Base-by-base conservation (phyloP, 1,140 invertebrate species). In the Ceratoteleas bidentatus region DNA sequence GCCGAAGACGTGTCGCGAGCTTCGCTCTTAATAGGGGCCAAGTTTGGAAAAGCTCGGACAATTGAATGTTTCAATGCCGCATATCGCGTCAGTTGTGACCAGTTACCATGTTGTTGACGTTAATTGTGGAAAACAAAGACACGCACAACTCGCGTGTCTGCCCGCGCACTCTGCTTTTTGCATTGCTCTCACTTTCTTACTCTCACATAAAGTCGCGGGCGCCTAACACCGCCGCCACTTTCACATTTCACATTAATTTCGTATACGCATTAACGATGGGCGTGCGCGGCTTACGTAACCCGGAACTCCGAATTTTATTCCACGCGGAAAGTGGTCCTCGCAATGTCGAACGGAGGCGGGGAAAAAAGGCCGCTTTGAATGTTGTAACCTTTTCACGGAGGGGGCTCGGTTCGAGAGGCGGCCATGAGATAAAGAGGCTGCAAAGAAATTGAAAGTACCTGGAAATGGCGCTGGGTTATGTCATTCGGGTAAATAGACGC, bases 171-270 rank as follows among this genome's bases (percentile, higher is more conserved):
- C 85, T 81, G 57, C 74, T 81, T 75, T 62, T 73, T 56, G 57
- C 64, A 52, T 78, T 84, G 86, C 84, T 83, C 87, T 88, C 87
- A 88, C 87, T 88, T 88, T 88, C 86, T 88, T 85, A 83, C 84
- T 85, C 83, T 83, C 74, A 62, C 79, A 64, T 68, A 64, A 69
- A 73, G n/a, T n/a, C n/a, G n/a, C n/a, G n/a, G n/a, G 61, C 79
- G 61, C 61, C 73, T 54, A 16, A 66, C 54, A 34, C 77, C 60
- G 64, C 57, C 54, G 83, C 54, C 33, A 88, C 88, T 89, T 89
- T 89, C 88, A 88, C 88, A 85, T 88, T 87, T 88, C 83, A 54
- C 75, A 83, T 86, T 88, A 88, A 88, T 87, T 88, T 88, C 75
- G 69, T 40, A 61, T 80, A 79, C 72, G 72, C 84, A 84, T 87